Evolutionary conservation across 1,140 invertebrate species (phyloP).

Genomic region (Bathynomus jamesi): DNA sequence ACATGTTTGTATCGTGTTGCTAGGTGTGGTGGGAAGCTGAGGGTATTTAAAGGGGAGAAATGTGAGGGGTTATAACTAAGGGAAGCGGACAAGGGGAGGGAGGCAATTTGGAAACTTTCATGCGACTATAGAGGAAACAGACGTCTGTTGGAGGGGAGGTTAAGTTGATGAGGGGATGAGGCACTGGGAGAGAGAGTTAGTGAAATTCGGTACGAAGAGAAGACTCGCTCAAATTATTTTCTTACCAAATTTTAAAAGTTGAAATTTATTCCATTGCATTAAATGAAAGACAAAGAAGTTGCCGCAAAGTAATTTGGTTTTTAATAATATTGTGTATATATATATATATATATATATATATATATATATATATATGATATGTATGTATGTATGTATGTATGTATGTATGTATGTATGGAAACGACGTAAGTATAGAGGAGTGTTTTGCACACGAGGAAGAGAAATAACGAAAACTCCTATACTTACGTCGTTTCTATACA

Average conservation of each 20-base stretch:
- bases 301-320: too few relatives aligned
- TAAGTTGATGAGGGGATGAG: too few relatives aligned
- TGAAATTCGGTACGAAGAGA: too few relatives aligned
- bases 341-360: background rate
- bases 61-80: background rate
- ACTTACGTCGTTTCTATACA: too few relatives aligned
- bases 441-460: too few relatives aligned
- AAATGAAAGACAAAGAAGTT: background rate
- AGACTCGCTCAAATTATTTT: background rate
- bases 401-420: background rate
- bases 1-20: background rate
- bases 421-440: too few relatives aligned
- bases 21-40: background rate
- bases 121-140: too few relatives aligned
- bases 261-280: background rate
- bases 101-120: background rate
- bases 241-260: background rate
- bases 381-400: background rate
- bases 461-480: too few relatives aligned
- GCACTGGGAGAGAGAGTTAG: too few relatives aligned
- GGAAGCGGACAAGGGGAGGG: background rate
- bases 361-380: background rate
- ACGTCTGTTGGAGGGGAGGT: too few relatives aligned
- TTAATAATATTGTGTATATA: background rate
- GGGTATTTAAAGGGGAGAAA: background rate